Evolutionary conservation across 1,140 invertebrate species (phyloP).

Genomic region (Aporrectodea caliginosa): DNA sequence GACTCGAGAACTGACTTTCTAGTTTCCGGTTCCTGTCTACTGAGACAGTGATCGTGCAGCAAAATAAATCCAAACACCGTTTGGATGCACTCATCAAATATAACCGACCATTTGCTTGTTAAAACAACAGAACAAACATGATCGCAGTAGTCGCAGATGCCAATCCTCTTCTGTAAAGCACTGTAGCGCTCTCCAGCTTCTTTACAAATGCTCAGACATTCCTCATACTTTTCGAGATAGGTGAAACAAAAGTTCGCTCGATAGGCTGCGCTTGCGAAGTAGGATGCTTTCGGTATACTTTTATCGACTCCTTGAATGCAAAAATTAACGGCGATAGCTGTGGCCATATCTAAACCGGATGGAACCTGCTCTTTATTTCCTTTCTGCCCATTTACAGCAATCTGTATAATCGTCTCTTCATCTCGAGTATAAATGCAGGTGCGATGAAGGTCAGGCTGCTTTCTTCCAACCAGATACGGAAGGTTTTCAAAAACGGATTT

Average conservation of each 20-base stretch:
- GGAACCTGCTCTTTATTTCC: background rate
- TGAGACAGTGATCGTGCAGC: too few relatives aligned
- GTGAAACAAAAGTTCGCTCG: background rate
- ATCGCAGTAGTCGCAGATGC: background rate
- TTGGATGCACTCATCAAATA: background rate
- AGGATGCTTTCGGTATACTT: background rate
- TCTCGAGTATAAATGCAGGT: too few relatives aligned
- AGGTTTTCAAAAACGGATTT: too few relatives aligned
- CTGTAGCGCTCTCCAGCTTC: too few relatives aligned
- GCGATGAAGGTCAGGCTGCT: too few relatives aligned
- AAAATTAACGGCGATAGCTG: background rate
- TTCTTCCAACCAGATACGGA: background rate
- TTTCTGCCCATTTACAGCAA: background rate
- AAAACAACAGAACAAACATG: background rate
- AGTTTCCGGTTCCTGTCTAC: too few relatives aligned
- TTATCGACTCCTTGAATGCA: background rate
- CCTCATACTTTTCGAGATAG: background rate
- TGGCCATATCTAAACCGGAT: background rate
- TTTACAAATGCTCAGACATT: background rate
- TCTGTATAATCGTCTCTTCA: background rate
- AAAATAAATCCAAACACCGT: background rate
- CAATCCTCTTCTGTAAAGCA: background rate
- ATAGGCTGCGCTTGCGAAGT: background rate
- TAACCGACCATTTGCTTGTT: background rate
- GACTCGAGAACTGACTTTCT: too few relatives aligned